Evolutionary conservation across 2,113 vertebrate species (phyloP), one percentile per base, ranked within the genome.

Genomic region (Terrapene triunguis): DNA sequence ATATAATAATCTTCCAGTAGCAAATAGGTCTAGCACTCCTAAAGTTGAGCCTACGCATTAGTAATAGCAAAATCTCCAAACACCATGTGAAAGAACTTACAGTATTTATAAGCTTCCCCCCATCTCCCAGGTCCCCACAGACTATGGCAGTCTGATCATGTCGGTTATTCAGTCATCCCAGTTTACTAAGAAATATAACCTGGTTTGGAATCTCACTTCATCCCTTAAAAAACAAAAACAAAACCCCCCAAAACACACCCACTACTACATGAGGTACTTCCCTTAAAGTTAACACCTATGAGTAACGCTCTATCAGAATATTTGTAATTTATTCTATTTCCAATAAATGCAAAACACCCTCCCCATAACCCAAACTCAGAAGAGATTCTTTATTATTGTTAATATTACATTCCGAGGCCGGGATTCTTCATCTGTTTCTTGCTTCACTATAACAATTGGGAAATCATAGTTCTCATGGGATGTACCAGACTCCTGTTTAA

Each of bases 371-470:
- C 19, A 21, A 74, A 88, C 48, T 14, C 87, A 59, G n/a, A 97
- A 88, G 10, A 74, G 55, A 24, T 82, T 54, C 19, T 84, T 51
- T 94, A 27, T 44, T 59, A 92, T 5, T 84, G 19, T 93, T 74
- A 88, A 32, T 59, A 92, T 98, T 98, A 99, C 98, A 96, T 98
- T 98, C 80, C 80, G 98, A 96, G 98, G 96, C 22, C 82, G 98
- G 44, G 98, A 42, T 50, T 98, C 98, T 94, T 98, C 98, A 48
- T 98, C 97, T 0, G 83, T 95, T 95, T 98, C 98, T 93, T 99
- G 98, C 93, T 99, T 99, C 94, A 99, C 98, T 32, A 98, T 93
- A 88, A 99, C 98, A 74, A 98, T 80, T 62, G 98, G 98, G 91
- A 99, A 99, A 97, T 99, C 98, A 4, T 98, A 98, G 85, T 96